Conservation (phyloP, 2,888 invertebrate species). For the Lymantria dispar region DNA sequence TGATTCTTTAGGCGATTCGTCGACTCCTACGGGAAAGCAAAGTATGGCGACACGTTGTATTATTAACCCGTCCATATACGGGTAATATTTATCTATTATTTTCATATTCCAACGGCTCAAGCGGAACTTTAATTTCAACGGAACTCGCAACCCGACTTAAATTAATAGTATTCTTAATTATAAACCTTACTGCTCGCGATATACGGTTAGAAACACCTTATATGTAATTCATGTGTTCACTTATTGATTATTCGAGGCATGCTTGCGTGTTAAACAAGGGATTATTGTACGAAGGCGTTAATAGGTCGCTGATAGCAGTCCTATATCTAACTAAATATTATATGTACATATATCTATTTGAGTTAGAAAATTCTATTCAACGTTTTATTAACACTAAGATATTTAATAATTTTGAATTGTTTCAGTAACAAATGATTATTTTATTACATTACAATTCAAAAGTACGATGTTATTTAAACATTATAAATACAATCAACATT, state of each 20-base stretch:
- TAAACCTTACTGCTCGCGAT: constrained; percentile 1
- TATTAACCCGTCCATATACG: too few species aligned
- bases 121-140: constrained; percentile 31
- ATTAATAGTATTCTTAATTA: constrained; percentile 1
- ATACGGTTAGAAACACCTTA: constrained; percentile 12
- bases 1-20: too few species aligned
- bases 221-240: constrained; percentile 4
- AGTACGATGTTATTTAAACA: too few species aligned
- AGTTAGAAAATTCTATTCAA: too few species aligned
- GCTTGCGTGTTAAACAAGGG: constrained; percentile 24
- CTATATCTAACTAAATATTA: not conserved
- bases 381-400: too few species aligned
- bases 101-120: constrained; percentile 25
- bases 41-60: too few species aligned
- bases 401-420: too few species aligned
- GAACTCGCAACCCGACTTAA: constrained; percentile 20
- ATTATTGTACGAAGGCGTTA: constrained; percentile 24
- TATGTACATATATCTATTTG: too few species aligned
- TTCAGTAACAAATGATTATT: too few species aligned
- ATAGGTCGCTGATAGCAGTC: constrained; percentile 15
- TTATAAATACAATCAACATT: too few species aligned
- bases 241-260: constrained; percentile 31
- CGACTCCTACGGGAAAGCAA: too few species aligned
- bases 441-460: too few species aligned
- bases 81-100: not conserved